Conservation (phyloP, 1,140 invertebrate species). For the Mesaphorura yosii region DNA sequence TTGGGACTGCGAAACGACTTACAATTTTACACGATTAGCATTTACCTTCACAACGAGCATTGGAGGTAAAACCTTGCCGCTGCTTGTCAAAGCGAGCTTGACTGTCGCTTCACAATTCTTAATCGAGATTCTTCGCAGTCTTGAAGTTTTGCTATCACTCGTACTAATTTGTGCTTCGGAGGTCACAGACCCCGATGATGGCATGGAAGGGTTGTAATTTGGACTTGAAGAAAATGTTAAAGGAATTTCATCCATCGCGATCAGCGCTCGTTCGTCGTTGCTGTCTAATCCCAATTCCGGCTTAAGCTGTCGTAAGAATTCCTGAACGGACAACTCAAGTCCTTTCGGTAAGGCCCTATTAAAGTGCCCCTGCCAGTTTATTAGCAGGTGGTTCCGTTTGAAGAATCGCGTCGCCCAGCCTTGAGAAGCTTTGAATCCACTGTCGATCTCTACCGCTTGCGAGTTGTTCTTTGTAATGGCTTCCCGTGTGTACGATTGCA, state of each 20-base stretch:
- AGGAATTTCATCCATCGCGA: conserved; percentile 25
- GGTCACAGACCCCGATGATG: too few species aligned
- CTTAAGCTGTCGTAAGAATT: too few species aligned
- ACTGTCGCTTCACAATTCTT: conserved; percentile 18
- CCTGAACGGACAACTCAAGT: conserved; percentile 2
- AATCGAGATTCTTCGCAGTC: background rate
- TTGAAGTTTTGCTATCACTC: background rate
- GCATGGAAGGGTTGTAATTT: too few species aligned
- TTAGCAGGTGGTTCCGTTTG: conserved; percentile 18
- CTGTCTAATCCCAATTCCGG: too few species aligned
- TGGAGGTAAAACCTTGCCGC: conserved; percentile 10
- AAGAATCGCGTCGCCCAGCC: conserved; percentile 29
- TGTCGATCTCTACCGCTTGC: too few species aligned
- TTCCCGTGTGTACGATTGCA: conserved; percentile 18
- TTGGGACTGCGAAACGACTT: background rate
- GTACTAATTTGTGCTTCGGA: background rate
- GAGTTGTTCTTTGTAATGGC: conserved; percentile 3
- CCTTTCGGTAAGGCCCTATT: conserved; percentile 5
- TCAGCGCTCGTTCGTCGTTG: background rate
- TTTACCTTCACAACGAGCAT: conserved; percentile 6
- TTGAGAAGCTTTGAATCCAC: conserved; percentile 22
- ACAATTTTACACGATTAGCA: background rate
- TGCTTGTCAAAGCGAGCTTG: background rate
- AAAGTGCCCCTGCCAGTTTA: conserved; percentile 12
- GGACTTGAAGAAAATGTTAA: conserved; percentile 1